Base-by-base conservation (phyloP, 2,797 vertebrate genomes). In the Geotria australis region DNA sequence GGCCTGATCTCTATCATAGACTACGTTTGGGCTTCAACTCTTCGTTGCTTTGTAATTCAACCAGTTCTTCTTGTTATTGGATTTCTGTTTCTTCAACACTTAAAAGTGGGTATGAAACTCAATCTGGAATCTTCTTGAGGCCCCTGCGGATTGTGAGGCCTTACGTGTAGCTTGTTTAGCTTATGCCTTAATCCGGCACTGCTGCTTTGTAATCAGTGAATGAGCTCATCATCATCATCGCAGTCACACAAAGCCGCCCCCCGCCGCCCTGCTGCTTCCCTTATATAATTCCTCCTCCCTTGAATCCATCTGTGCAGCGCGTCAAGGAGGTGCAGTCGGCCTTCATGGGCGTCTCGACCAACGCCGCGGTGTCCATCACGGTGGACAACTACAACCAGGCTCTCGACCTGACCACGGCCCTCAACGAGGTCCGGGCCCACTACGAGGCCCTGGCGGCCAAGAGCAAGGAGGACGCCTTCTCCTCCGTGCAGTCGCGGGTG, bases 271-370 rank as follows among this genome's bases (percentile, higher is more conserved):
- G 55, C n/a, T 24, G 9, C 8, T 55, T 55, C 55, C 24, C 12
- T n/a, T 15, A 12, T 9, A 8, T n/a, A 55, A 55, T 8, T 51
- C 6, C 48, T 11, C n/a, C 51, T n/a, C 24, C 51, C 9, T 55
- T 9, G n/a, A 55, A 55, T 55, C 24, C 8, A 24, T 55, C 51
- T 55, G 10, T 15, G 13, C 60, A 71, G 71, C 71, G 68, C 69
- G 69, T 73, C 57, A 71, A 66, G 61, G 71, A 72, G 62, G 70
- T 72, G 47, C 65, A 70, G 59, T 70, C 67, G 59, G 65, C 71
- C 24, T 61, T 71, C 56, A 67, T 64, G 3, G 67, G 68, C 53
- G 51, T n/a, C n/a, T 62, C 67, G 10, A 56, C 66, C 59, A 71
- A 63, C 59, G 70, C 71, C n/a, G 70, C 70, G 8, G 63, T 72